Evolutionary conservation across 2,797 vertebrate species (phyloP).

Genomic region (Acanthis flammea): DNA sequence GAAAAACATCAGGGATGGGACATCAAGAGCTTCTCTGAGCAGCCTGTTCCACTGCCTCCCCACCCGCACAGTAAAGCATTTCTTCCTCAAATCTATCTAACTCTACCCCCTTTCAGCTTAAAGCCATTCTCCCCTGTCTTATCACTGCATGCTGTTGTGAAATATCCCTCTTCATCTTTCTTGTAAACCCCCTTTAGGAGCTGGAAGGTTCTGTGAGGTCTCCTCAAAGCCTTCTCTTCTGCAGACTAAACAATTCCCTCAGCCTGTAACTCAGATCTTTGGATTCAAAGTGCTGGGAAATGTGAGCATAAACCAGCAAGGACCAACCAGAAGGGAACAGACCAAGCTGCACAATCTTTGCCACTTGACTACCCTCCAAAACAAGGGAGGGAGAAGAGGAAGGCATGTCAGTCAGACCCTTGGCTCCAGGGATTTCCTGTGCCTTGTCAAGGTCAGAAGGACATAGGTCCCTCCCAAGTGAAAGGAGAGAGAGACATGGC

Average conservation of each 20-base stretch:
- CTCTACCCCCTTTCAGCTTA: background rate
- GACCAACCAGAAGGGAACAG: background rate
- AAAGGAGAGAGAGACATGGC: background rate
- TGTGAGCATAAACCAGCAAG: background rate
- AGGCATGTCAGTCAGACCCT: background rate
- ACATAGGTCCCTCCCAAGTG: background rate
- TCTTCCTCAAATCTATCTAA: background rate
- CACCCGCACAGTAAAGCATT: background rate
- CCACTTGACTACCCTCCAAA: background rate
- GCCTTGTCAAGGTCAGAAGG: conserved; percentile 32
- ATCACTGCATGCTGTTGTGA: background rate
- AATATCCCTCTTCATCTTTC: background rate
- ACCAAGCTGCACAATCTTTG: background rate
- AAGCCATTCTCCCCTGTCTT: background rate
- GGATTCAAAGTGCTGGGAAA: background rate
- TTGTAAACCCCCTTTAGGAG: background rate
- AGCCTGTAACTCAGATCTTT: background rate
- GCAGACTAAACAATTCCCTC: background rate
- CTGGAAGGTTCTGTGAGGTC: background rate
- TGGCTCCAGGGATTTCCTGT: conserved; percentile 26
- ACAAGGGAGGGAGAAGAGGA: background rate
- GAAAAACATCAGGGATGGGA: background rate
- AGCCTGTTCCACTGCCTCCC: background rate
- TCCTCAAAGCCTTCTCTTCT: background rate
- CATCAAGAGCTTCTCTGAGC: background rate